Evolutionary conservation across 1,140 invertebrate genomes (phyloP).

Genomic region (Scaptomyza hsui): DNA sequence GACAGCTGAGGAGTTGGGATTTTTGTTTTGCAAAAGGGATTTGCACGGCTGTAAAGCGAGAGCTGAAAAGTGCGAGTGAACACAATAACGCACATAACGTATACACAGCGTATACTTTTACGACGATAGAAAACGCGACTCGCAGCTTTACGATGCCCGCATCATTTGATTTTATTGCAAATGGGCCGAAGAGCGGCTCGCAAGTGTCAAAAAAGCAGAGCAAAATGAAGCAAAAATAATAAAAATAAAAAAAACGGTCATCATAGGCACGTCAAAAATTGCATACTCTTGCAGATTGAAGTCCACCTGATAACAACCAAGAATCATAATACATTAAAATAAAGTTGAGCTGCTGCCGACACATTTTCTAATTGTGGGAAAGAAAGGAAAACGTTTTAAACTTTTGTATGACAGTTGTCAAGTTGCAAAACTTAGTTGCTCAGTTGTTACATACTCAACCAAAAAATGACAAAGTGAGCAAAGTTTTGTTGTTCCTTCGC

Average conservation of each 20-base stretch:
- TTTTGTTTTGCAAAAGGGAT: constrained; percentile 51
- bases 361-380: no score
- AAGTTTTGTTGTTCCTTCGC: background rate
- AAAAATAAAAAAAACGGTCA: constrained; percentile 6
- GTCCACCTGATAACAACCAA: no score
- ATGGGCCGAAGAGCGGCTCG: constrained; percentile 36
- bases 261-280: background rate
- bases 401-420: no score
- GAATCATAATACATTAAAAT: no score
- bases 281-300: background rate
- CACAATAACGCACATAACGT: constrained; percentile 56
- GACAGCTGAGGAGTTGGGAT: constrained; percentile 36
- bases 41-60: constrained; percentile 54
- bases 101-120: constrained; percentile 70
- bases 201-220: constrained; percentile 52
- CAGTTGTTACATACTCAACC: background rate
- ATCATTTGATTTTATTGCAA: constrained; percentile 80
- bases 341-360: no score
- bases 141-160: constrained; percentile 76
- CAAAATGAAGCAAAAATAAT: constrained; percentile 26
- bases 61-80: constrained; percentile 48
- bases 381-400: no score
- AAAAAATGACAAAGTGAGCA: background rate
- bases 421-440: no score
- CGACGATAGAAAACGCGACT: constrained; percentile 71